phyloP scores from a whole-genome alignment of 92 coral and sea anemone species.

The Zoanthus solanderi region DNA sequence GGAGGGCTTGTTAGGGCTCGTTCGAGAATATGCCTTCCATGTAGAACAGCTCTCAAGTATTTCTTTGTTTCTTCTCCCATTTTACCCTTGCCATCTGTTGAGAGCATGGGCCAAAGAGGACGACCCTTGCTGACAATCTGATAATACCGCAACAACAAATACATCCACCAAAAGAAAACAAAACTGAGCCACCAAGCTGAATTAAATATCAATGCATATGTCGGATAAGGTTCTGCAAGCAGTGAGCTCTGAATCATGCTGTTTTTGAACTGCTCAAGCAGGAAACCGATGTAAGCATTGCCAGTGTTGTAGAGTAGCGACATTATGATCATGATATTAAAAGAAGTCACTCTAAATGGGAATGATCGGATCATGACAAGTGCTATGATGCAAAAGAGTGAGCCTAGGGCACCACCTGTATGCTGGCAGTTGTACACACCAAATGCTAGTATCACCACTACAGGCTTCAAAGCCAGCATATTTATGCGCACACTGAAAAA shows the following conservation, averaged over 20 bases:
- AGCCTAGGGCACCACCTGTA: slow-evolving; percentile 92
- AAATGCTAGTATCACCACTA: slow-evolving; percentile 79
- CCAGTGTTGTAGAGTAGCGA: slow-evolving; percentile 78
- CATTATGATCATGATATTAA: slow-evolving; percentile 92
- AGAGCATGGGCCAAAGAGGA: slow-evolving; percentile 94
- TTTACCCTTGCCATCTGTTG: slow-evolving; percentile 86
- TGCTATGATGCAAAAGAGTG: slow-evolving; percentile 79
- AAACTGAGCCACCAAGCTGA: slow-evolving; percentile 73
- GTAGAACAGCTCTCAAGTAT: slow-evolving; percentile 95
- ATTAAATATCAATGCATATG: slow-evolving; percentile 71
- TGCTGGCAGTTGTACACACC: slow-evolving; percentile 77
- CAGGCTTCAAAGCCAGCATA: slow-evolving; percentile 78
- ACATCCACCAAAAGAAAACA: slow-evolving; percentile 75
- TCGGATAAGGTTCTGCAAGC: slow-evolving; percentile 87
- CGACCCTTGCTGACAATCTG: slow-evolving; percentile 63
- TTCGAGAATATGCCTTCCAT: slow-evolving; percentile 95
- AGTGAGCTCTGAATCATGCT: slow-evolving; percentile 75
- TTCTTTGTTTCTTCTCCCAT: slow-evolving; percentile 87
- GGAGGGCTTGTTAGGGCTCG: slow-evolving; percentile 92
- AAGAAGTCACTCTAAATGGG: slow-evolving; percentile 90
- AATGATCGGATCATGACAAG: slow-evolving; percentile 83
- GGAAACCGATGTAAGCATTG: slow-evolving; percentile 84
- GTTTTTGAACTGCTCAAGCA: slow-evolving; percentile 80
- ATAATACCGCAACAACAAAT: slow-evolving; percentile 80
- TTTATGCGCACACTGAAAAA: slow-evolving; percentile 77